These are phyloP conservation scores for Anagyrus pseudococci DNA, from an alignment of 2,888 invertebrate species.

Conservation along the genomic window DNA sequence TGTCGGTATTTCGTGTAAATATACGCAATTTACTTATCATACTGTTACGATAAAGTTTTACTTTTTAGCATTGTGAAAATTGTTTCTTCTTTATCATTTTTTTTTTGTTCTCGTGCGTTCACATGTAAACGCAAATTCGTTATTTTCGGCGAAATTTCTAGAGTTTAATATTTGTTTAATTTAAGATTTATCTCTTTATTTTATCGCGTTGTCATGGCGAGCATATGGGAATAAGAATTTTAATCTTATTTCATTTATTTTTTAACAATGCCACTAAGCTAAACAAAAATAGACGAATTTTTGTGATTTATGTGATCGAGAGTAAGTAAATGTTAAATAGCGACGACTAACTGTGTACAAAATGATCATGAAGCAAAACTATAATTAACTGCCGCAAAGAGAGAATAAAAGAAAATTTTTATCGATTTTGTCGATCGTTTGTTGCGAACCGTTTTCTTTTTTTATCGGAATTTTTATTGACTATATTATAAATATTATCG, in stretches of 20 bases:
- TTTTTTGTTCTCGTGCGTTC: background rate
- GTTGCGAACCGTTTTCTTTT: conserved; percentile 25
- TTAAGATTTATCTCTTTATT: conserved; percentile 13
- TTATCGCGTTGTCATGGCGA: conserved; percentile 17
- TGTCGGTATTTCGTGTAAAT: conserved; percentile 22
- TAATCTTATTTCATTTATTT: conserved; percentile 1
- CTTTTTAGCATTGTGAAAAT: conserved; percentile 23
- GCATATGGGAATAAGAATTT: conserved; percentile 10
- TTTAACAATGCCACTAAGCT: conserved; percentile 18
- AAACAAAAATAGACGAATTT: conserved; percentile 19
- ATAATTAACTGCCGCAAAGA: conserved; percentile 33
- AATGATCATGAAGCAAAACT: conserved; percentile 20
- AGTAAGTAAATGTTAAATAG: conserved; percentile 30
- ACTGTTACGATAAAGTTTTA: conserved; percentile 18
- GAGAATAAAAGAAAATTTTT: conserved; percentile 13
- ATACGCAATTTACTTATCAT: conserved; percentile 21
- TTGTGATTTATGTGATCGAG: conserved; percentile 35
- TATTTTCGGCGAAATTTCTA: conserved; percentile 12
- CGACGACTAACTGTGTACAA: conserved; percentile 26
- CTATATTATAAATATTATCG: conserved; percentile 15
- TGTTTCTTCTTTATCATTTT: conserved; percentile 5
- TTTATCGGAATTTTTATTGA: conserved; percentile 24
- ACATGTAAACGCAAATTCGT: conserved; percentile 6
- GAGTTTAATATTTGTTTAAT: conserved; percentile 11
- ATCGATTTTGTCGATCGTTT: conserved; percentile 23